Conservation (phyloP, 2,113 vertebrate species). For the Lonchura striata region DNA sequence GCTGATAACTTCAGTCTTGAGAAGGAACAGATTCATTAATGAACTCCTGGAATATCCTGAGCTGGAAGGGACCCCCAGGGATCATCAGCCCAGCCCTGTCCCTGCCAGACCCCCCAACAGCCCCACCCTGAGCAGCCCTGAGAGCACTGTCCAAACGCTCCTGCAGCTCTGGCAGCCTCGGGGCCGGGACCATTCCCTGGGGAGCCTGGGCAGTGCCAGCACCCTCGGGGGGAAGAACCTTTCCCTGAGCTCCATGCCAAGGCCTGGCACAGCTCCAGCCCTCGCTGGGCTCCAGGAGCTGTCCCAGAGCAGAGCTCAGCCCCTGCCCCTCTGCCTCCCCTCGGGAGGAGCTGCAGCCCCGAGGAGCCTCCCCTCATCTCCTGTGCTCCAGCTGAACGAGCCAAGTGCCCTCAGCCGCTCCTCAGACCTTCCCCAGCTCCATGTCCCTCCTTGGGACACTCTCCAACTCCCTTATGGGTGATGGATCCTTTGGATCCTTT, state of each 20-base stretch:
- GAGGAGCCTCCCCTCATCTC: background rate
- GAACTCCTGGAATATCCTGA: background rate
- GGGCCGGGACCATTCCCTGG: background rate
- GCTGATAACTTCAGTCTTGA: background rate
- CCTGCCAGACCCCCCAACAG: background rate
- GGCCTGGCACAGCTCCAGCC: background rate
- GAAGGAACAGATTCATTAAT: background rate
- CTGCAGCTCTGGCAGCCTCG: background rate
- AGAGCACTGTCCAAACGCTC: background rate
- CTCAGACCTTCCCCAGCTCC: too few species aligned
- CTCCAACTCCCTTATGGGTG: background rate
- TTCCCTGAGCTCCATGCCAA: background rate
- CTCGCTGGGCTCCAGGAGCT: background rate
- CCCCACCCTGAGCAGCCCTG: background rate
- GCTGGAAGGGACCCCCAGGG: rapidly evolving
- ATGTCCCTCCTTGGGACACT: background rate
- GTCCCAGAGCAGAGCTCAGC: background rate
- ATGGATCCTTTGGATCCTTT: background rate
- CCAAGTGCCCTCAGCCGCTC: too few species aligned
- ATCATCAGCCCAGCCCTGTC: rapidly evolving
- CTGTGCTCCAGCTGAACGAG: background rate
- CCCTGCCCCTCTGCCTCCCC: background rate
- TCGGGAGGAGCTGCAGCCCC: too few species aligned
- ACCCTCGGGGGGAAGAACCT: background rate
- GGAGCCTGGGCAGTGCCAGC: background rate